These are phyloP conservation scores for Serilophus lunatus DNA, from an alignment of 2,113 vertebrate species.

Conservation along the genomic window DNA sequence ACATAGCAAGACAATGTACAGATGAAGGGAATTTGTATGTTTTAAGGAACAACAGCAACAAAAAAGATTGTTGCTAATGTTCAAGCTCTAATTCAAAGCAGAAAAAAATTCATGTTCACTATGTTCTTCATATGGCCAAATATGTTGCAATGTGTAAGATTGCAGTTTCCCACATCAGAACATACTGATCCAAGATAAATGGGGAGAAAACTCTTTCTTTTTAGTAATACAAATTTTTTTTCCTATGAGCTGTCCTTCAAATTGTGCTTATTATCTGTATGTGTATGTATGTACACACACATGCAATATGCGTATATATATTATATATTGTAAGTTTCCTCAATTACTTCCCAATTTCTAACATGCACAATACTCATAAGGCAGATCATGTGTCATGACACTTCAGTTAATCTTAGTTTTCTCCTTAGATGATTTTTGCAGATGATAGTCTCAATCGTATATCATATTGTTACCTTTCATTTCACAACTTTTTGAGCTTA, in stretches of 20 bases:
- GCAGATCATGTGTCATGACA: accelerated
- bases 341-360: background rate
- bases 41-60: background rate
- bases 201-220: background rate
- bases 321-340: background rate
- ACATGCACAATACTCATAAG: background rate
- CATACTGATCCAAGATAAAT: background rate
- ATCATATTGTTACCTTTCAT: background rate
- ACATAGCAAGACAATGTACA: background rate
- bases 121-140: background rate
- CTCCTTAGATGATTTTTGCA: background rate
- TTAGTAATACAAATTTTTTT: background rate
- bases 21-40: background rate
- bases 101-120: background rate
- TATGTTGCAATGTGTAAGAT: background rate
- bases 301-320: background rate
- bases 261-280: background rate
- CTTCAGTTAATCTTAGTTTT: background rate
- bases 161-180: background rate
- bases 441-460: background rate
- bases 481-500: background rate
- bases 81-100: background rate
- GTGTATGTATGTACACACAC: background rate
- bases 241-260: background rate
- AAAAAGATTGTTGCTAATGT: background rate